A percentile compares a stretch with the other conserved stretches of the same genome.
Conservation (phyloP, 2,888 invertebrate genomes). For the Drosophila melanosoma region DNA sequence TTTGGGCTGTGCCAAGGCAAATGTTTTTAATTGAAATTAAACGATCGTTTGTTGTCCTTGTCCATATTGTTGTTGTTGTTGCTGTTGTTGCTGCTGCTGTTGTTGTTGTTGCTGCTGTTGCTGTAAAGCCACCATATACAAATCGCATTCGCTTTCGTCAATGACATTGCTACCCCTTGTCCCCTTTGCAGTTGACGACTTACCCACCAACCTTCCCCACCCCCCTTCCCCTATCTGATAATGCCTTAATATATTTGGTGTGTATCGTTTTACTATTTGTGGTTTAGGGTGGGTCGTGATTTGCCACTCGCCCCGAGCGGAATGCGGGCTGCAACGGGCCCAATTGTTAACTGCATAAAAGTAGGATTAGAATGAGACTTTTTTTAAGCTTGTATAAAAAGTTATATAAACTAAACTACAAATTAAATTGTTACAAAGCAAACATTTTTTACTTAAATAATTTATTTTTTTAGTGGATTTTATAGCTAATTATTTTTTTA, state of each 20-base stretch:
- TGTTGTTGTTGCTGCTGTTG: slow-evolving; percentile 64
- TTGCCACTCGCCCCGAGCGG: slow-evolving; percentile 38
- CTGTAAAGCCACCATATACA: slow-evolving; percentile 76
- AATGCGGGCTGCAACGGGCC: slow-evolving; percentile 19
- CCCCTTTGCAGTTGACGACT: slow-evolving; percentile 14
- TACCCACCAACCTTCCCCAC: slow-evolving; percentile 22
- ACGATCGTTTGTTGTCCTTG: slow-evolving; percentile 81
- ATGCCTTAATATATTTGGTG: slow-evolving; percentile 82
- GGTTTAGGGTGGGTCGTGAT: slow-evolving; percentile 84
- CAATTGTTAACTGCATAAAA: background rate
- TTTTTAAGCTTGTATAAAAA: background rate
- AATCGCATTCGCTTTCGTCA: slow-evolving; percentile 73
- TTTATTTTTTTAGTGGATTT: background rate
- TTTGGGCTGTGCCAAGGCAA: slow-evolving; percentile 75
- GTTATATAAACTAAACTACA: background rate
- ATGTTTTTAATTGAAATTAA: slow-evolving; percentile 85
- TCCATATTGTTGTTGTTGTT: slow-evolving; percentile 56
- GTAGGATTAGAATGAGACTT: background rate
- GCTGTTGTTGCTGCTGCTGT: slow-evolving; percentile 44
- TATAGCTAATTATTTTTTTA: background rate
- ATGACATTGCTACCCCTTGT: slow-evolving; percentile 32
- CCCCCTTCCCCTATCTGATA: slow-evolving; percentile 44
- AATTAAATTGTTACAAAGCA: background rate
- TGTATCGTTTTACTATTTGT: slow-evolving; percentile 80
- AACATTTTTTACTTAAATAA: background rate